Percentiles rank a stretch among this genome's conserved stretches.
phyloP scores from a whole-genome alignment of 1,140 invertebrate species.

The Drosophila arawakana region DNA sequence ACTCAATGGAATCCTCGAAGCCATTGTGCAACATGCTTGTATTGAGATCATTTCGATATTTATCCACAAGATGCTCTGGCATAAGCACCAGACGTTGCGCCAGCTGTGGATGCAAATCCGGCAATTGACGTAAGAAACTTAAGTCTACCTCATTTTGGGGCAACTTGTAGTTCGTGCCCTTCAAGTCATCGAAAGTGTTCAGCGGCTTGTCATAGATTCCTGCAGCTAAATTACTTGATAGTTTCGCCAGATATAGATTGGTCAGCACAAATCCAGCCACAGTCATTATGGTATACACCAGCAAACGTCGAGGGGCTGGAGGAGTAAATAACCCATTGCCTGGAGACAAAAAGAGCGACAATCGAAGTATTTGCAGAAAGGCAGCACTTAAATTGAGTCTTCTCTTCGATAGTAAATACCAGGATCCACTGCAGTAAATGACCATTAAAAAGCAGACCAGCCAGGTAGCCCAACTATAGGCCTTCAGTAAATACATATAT shows the following conservation, averaged over 20 bases:
- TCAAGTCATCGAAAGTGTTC: slow-evolving; percentile 55
- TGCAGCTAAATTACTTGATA: slow-evolving; percentile 54
- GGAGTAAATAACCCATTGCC: slow-evolving; percentile 16
- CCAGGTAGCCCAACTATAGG: slow-evolving; percentile 46
- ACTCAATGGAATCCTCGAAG: slow-evolving; percentile 63
- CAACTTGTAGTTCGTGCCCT: slow-evolving; percentile 32
- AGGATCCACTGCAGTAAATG: slow-evolving; percentile 50
- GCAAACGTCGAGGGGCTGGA: slow-evolving; percentile 19
- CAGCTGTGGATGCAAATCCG: slow-evolving; percentile 48
- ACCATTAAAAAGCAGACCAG: slow-evolving; percentile 40
- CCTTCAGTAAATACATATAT: slow-evolving; percentile 48
- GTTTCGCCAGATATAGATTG: slow-evolving; percentile 59
- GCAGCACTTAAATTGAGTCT: slow-evolving; percentile 22
- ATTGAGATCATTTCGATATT: slow-evolving; percentile 47
- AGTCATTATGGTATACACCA: slow-evolving; percentile 45
- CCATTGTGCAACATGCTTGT: slow-evolving; percentile 55
- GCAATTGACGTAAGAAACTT: slow-evolving; percentile 21
- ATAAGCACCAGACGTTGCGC: slow-evolving; percentile 35
- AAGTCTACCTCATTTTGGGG: slow-evolving; percentile 42
- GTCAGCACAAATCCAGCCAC: slow-evolving; percentile 55
- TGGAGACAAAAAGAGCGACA: slow-evolving; percentile 41
- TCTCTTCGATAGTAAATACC: slow-evolving; percentile 22
- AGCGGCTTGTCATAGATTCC: slow-evolving; percentile 60
- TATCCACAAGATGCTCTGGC: slow-evolving; percentile 46
- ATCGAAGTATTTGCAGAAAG: slow-evolving; percentile 48